Evolutionary conservation across 1,140 invertebrate genomes (phyloP).

Genomic region (Condylostylus longicornis): DNA sequence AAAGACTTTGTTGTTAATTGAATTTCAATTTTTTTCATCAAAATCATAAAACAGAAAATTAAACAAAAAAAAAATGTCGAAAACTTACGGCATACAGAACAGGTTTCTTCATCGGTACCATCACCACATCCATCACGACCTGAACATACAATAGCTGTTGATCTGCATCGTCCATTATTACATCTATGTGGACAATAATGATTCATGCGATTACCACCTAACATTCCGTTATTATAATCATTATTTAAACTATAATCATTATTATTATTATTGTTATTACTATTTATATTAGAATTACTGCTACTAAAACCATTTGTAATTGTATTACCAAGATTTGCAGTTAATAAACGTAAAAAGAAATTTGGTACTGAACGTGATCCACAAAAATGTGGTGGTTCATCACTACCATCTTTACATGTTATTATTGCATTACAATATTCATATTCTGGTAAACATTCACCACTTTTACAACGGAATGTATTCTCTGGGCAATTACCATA

Average conservation of each 20-base stretch:
- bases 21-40: background rate
- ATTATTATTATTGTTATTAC: no score
- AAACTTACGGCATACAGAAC: constrained; percentile 72
- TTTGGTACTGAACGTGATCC: constrained; percentile 32
- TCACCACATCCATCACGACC: constrained; percentile 81
- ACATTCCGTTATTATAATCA: no score
- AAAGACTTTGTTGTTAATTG: background rate
- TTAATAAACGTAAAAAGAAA: constrained; percentile 25
- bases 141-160: constrained; percentile 71
- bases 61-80: no score
- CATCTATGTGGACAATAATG: constrained; percentile 60
- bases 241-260: no score
- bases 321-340: constrained; percentile 19
- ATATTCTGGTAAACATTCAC: constrained; percentile 72
- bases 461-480: constrained; percentile 66
- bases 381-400: constrained; percentile 64
- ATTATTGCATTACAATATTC: constrained; percentile 81
- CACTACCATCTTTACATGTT: constrained; percentile 68
- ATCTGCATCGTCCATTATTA: constrained; percentile 70
- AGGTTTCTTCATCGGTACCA: constrained; percentile 69
- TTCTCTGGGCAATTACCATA: constrained; percentile 54
- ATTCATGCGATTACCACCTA: background rate
- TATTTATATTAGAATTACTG: constrained; percentile 4
- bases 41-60: constrained; percentile 10
- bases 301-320: constrained; percentile 17